Percentiles rank a stretch among this genome's conserved stretches.
phyloP scores from a whole-genome alignment of 2,113 vertebrate species.

The Narcine bancroftii region DNA sequence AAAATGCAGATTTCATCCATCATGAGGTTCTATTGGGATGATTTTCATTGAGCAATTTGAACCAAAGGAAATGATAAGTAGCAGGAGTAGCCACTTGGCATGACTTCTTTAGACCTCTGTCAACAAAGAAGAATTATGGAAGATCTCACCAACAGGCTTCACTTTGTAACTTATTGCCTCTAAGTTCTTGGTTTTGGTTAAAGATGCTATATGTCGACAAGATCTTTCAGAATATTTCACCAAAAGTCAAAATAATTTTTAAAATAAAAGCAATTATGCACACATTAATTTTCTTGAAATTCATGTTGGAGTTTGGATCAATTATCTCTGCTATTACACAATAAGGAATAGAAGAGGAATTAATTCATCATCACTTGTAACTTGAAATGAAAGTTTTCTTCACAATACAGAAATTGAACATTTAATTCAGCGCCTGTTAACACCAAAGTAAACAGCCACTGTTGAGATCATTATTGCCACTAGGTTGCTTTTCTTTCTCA shows the following conservation, averaged over 20 bases:
- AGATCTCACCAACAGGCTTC: too few relatives aligned
- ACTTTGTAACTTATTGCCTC: neutral
- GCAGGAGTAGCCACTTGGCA: too few relatives aligned
- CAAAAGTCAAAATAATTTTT: neutral
- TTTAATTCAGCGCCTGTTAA: neutral
- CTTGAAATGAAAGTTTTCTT: neutral
- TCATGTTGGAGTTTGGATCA: neutral
- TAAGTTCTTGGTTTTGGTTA: neutral
- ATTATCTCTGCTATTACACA: neutral
- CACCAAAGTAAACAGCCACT: constrained; percentile 6
- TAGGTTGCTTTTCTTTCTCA: neutral
- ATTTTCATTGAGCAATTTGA: too few relatives aligned
- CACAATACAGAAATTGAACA: neutral
- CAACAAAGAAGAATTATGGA: too few relatives aligned
- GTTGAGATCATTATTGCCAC: constrained; percentile 23
- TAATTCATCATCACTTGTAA: constrained; percentile 8
- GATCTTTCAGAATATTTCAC: neutral
- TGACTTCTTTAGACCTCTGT: too few relatives aligned
- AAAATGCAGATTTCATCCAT: too few relatives aligned
- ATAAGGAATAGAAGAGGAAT: neutral
- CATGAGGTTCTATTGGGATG: too few relatives aligned
- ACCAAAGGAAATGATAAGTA: too few relatives aligned
- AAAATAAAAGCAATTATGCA: neutral
- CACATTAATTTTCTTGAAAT: neutral
- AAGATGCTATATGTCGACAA: neutral